Conservation (phyloP, 2,888 invertebrate genomes). For the Hirtodrosophila trivittata region DNA sequence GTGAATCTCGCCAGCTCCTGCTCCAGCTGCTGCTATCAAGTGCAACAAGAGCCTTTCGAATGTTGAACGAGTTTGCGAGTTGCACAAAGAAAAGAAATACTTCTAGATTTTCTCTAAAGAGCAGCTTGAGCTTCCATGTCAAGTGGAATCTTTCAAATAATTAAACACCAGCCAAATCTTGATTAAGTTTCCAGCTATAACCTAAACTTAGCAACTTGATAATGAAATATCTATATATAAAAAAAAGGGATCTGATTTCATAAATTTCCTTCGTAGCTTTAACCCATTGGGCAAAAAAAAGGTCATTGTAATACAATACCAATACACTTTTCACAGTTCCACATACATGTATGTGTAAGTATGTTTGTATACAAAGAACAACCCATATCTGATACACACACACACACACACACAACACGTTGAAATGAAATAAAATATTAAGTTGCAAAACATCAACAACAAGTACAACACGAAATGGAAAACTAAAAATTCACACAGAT, state of each 20-base stretch:
- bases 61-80: not conserved
- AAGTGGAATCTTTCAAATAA: no score
- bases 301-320: slow-evolving; percentile 58
- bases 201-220: no score
- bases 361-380: slow-evolving; percentile 11
- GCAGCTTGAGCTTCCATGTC: no score
- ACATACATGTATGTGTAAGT: slow-evolving; percentile 11
- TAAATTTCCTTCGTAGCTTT: not conserved
- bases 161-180: no score
- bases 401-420: slow-evolving; percentile 27
- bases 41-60: not conserved
- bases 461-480: slow-evolving; percentile 18
- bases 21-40: not conserved
- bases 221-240: not conserved
- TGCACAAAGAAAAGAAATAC: not conserved
- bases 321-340: slow-evolving; percentile 5
- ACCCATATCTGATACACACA: slow-evolving; percentile 55
- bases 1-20: not conserved
- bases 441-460: slow-evolving; percentile 49
- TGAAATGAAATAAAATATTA: slow-evolving; percentile 74
- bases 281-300: slow-evolving; percentile 20
- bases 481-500: slow-evolving; percentile 52
- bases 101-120: not conserved
- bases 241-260: not conserved
- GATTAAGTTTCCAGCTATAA: no score